Evolutionary conservation across 2,113 vertebrate genomes (phyloP), one percentile per base, ranked within the genome.

Genomic region (Tichodroma muraria): DNA sequence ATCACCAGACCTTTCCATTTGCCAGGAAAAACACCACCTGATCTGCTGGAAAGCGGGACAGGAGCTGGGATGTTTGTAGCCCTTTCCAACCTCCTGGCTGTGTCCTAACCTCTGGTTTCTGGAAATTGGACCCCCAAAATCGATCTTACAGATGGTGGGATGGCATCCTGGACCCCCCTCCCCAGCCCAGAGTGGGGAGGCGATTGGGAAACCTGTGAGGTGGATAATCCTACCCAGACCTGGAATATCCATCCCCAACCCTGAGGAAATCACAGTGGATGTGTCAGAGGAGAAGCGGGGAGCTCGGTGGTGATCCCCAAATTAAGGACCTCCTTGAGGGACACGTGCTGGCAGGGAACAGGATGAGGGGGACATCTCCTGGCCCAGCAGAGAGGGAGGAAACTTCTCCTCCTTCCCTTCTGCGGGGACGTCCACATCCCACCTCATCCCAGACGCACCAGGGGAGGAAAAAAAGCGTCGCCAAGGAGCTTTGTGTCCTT

Each of bases 11-110:
- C 19, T 37, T 64, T 57, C 15, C 1, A 0, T 18, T 15, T 88
- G 94, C 96, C 93, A 89, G 80, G 61, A 77, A 56, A 96, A 96
- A 90, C 61, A 79, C 33, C 50, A 13, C 49, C 37, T 59, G 82
- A 20, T 31, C 64, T 22, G 13, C 45, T 54, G 33, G 47, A 11
- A 70, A 84, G 78, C 5, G 1, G 15, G 40, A 30, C 52, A 66
- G 59, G 54, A 60, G 8, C 56, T 61, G 6, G 0, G 72, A 66
- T 40, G 18, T 63, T 61, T 71, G 53, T 0, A 50, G 60, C 15
- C 20, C 60, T 44, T 82, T 16, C 12, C 65, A 89, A 12, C 35
- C 63, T 73, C 53, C 40, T 45, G 49, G 30, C 6, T 6, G 35
- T 23, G 18, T 35, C 64, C 45, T 13, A 25, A 57, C 13, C 59